Conservation (phyloP, 2,797 vertebrate genomes). For the Picus viridis region DNA sequence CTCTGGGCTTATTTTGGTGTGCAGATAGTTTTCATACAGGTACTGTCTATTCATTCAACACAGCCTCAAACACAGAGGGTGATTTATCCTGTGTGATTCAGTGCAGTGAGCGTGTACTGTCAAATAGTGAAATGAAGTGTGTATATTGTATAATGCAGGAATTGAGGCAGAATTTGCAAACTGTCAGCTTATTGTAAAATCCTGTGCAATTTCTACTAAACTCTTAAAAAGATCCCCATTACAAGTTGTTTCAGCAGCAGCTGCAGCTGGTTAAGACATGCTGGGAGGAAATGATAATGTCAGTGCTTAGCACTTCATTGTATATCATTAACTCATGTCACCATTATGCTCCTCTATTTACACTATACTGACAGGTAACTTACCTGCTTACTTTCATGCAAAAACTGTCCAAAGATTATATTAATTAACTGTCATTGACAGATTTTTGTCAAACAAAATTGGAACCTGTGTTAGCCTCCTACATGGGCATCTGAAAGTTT, state of each 20-base stretch:
- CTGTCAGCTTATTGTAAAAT: conserved; percentile 14
- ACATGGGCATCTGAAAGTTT: neutral
- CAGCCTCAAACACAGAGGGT: neutral
- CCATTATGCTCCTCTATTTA: conserved; percentile 30
- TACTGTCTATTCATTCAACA: neutral
- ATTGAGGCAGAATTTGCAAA: conserved; percentile 18
- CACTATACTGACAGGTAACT: neutral
- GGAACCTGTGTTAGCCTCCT: neutral
- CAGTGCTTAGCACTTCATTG: conserved; percentile 21
- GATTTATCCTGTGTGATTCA: neutral
- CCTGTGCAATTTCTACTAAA: neutral
- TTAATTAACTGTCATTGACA: neutral
- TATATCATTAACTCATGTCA: conserved; percentile 34
- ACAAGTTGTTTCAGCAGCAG: conserved; percentile 11
- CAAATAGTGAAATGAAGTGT: conserved; percentile 40
- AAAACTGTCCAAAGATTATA: neutral
- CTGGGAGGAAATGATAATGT: conserved; percentile 3
- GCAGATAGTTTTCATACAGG: neutral
- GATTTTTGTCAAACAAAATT: neutral
- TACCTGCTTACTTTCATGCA: conserved; percentile 1
- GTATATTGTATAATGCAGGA: neutral
- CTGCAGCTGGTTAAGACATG: conserved; percentile 28
- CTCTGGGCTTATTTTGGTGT: neutral
- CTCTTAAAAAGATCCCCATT: neutral
- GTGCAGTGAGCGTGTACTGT: neutral